Evolutionary conservation across 2,888 invertebrate genomes (phyloP), one percentile per base, ranked within the genome.

Genomic region (Ochlodes sylvanus): DNA sequence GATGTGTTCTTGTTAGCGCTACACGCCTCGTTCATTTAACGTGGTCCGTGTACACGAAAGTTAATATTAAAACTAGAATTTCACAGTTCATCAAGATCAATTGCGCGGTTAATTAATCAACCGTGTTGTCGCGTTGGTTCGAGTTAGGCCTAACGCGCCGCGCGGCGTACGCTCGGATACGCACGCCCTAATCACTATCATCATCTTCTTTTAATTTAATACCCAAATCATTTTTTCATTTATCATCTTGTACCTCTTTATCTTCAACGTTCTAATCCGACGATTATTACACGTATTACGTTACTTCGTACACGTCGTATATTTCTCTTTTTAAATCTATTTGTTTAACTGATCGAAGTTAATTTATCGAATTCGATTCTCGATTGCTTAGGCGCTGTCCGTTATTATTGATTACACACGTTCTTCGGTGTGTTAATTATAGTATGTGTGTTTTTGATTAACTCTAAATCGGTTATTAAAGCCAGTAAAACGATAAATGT

Each of bases 201-300:
- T 86, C 86, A 64, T 64, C 57, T 81, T 77, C 70, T 84, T 83
- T 87, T 52, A 52, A 52, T 89, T 86, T 85, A 87, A 88, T 87
- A 90, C 85, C 86, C 76, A 84, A 89, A 90, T 89, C 86, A 87
- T 87, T 86, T 85, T 88, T 90, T 87, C 88, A 90, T 92, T 91
- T 89, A 91, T 90, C 89, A 88, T 85, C 83, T 76, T 81, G 79
- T 84, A 82, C 75, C 77, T 73, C 77, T 88, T 89, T 89, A 92
- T 90, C 90, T 87, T 79, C 88, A 86, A 87, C 84, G 84, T 73
- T 86, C 67, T 67, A 67, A 89, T 89, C 84, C 84, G 82, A 86
- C 83, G 83, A 89, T 90, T 90, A 91, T 90, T 89, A 89, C 85
- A 86, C 84, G 83, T 90, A 89, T 92, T 89, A 89, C 82, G 86